Percentiles rank a stretch among this genome's conserved stretches.
These are phyloP conservation scores for Drosophila suzukii DNA, from an alignment of 1,140 invertebrate genomes.

Conservation along the genomic window DNA sequence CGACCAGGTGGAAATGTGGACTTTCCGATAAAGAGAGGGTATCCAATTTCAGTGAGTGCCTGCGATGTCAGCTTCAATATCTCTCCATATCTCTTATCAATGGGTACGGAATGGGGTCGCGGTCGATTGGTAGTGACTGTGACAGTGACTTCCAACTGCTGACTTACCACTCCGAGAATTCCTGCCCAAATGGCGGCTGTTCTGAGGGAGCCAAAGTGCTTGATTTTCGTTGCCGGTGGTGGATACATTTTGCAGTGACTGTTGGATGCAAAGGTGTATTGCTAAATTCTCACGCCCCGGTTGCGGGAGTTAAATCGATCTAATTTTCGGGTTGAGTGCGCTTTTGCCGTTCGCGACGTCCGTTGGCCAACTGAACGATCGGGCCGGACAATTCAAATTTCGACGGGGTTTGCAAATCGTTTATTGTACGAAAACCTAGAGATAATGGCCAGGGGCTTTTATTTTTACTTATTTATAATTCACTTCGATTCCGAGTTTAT, in stretches of 20 bases:
- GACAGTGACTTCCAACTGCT: background rate
- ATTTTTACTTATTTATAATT: constrained; percentile 32
- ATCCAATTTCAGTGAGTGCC: constrained; percentile 24
- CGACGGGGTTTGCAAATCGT: constrained; percentile 30
- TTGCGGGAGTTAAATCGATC: constrained; percentile 13
- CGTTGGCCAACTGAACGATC: constrained; percentile 53
- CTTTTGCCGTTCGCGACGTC: constrained; percentile 41
- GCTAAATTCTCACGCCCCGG: constrained; percentile 31
- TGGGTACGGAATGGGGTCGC: constrained; percentile 42
- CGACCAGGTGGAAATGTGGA: constrained; percentile 9
- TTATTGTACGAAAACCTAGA: constrained; percentile 63
- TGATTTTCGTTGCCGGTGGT: constrained; percentile 35
- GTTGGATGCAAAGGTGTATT: background rate
- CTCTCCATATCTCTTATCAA: constrained; percentile 19
- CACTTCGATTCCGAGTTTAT: constrained; percentile 32
- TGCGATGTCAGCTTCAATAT: constrained; percentile 8
- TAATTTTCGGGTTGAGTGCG: constrained; percentile 51
- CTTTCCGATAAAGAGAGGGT: background rate
- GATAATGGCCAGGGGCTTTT: constrained; percentile 57
- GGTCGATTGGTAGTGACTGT: constrained; percentile 1
- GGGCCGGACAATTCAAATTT: constrained; percentile 64
- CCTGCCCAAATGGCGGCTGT: constrained; percentile 61
- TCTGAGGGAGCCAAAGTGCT: constrained; percentile 62
- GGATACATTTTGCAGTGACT: constrained; percentile 56
- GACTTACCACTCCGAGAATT: constrained; percentile 72